Evolutionary conservation across 2,113 vertebrate genomes (phyloP).

Genomic region (Eulemur macaco): DNA sequence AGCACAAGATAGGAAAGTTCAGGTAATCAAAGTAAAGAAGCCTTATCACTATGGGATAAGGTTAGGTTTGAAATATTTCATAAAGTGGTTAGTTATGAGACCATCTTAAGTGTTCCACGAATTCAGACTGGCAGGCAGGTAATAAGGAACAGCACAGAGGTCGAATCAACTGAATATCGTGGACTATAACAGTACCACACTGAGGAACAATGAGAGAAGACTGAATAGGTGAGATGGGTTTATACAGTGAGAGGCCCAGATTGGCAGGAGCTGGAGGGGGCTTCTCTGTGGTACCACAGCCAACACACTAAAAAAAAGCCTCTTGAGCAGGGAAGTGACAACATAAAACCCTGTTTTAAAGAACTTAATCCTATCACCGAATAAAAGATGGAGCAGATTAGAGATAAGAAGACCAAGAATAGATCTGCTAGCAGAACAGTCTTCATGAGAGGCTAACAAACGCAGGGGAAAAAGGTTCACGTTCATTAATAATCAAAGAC

Average conservation of each 20-base stretch:
- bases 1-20: neutral
- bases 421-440: neutral
- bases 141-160: neutral
- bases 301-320: slow-evolving; percentile 16
- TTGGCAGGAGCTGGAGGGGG: neutral
- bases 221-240: neutral
- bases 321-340: slow-evolving; percentile 9
- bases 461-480: neutral
- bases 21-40: slow-evolving; percentile 30
- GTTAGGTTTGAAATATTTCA: slow-evolving; percentile 43
- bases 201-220: neutral
- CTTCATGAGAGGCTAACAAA: slow-evolving; percentile 25
- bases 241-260: too few species aligned
- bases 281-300: neutral
- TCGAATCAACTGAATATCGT: neutral
- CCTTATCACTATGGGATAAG: neutral
- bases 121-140: neutral
- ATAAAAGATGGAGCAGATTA: slow-evolving; percentile 50
- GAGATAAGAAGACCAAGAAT: slow-evolving; percentile 61
- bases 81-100: slow-evolving; percentile 3
- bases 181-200: neutral
- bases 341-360: slow-evolving; percentile 43
- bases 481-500: slow-evolving; percentile 41
- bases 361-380: slow-evolving; percentile 54
- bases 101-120: neutral